phyloP scores from a whole-genome alignment of 2,113 vertebrate genomes.

The Eurystomus gularis region DNA sequence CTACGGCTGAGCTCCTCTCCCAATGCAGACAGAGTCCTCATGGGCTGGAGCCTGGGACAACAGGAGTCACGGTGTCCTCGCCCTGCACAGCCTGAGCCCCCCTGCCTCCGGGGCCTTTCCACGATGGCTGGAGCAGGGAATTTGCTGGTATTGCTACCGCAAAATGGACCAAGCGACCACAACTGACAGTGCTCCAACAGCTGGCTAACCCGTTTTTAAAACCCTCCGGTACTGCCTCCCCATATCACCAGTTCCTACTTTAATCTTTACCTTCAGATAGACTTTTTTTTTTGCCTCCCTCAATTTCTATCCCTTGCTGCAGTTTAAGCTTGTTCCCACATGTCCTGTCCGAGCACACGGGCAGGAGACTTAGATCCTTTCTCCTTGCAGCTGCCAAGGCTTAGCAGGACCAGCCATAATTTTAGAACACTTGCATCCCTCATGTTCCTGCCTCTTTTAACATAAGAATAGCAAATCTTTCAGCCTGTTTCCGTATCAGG shows the following conservation, averaged over 20 bases:
- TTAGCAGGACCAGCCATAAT: not conserved
- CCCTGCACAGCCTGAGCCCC: not conserved
- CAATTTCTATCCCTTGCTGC: not conserved
- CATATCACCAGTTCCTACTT: not conserved
- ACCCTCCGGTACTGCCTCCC: not conserved
- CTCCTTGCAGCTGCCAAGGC: not conserved
- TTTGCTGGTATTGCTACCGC: not conserved
- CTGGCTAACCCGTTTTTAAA: not conserved
- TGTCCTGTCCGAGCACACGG: not conserved
- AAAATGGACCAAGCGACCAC: not conserved
- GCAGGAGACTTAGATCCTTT: not conserved
- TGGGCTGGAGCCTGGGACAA: not conserved
- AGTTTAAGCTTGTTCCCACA: not conserved
- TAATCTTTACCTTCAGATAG: not conserved
- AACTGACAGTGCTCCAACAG: not conserved
- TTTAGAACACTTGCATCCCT: not conserved
- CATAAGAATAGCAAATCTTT: not conserved
- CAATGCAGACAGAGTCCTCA: not conserved
- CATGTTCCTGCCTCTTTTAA: not conserved
- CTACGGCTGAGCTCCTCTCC: not conserved
- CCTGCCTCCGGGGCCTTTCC: not conserved
- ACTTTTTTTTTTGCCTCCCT: not conserved
- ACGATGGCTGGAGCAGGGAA: not conserved
- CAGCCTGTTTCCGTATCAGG: fast-evolving
- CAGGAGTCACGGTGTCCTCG: fast-evolving